phyloP scores from a whole-genome alignment of 2,888 invertebrate genomes.

The Carterocephalus palaemon region DNA sequence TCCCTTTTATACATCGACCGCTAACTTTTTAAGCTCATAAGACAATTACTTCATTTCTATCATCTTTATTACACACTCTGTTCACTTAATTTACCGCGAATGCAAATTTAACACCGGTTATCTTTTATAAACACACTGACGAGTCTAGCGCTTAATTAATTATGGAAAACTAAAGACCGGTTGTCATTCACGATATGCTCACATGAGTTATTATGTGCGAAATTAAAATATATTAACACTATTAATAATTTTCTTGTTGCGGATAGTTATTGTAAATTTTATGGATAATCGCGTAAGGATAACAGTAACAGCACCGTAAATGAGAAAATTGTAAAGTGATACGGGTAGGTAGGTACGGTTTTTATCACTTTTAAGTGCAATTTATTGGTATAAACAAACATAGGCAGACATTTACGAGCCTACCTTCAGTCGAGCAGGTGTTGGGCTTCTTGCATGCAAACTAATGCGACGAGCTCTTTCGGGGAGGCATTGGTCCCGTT shows the following conservation, averaged over 20 bases:
- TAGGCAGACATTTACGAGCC: background rate
- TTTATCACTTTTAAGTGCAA: conserved; percentile 3
- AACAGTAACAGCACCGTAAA: conserved; percentile 3
- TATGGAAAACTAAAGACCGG: conserved; percentile 39
- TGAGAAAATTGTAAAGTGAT: conserved; percentile 5
- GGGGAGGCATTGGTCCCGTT: conserved; percentile 33
- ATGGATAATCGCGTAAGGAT: conserved; percentile 4
- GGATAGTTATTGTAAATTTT: conserved; percentile 17
- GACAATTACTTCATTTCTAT: conserved; percentile 47
- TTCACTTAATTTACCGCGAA: conserved; percentile 58
- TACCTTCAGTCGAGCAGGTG: conserved; percentile 40
- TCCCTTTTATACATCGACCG: conserved; percentile 63
- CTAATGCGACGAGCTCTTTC: conserved; percentile 42
- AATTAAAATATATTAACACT: conserved; percentile 16
- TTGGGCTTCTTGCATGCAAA: conserved; percentile 48
- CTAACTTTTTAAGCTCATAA: conserved; percentile 64
- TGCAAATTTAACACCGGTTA: conserved; percentile 51
- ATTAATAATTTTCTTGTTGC: conserved; percentile 18
- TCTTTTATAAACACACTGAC: conserved; percentile 38
- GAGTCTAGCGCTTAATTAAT: conserved; percentile 43
- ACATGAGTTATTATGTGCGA: conserved; percentile 30
- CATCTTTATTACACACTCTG: conserved; percentile 45
- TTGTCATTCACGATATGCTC: conserved; percentile 32
- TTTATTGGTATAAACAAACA: conserved; percentile 5
- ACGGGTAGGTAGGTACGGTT: background rate